Evolutionary conservation across 23 tunicate genomes (phyloP).

Genomic region (Styela clava): DNA sequence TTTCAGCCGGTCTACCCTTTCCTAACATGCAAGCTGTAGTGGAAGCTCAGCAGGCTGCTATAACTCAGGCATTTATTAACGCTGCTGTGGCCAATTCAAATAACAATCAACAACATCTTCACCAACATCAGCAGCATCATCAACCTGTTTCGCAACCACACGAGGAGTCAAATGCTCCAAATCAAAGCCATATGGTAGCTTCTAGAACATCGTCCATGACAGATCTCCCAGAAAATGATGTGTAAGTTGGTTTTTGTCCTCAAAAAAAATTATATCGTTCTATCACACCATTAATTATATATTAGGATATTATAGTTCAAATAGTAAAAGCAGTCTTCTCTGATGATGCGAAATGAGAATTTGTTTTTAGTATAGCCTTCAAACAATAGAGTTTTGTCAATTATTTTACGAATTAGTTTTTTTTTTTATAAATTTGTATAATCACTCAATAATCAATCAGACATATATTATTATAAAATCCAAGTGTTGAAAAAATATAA

Average conservation of each 20-base stretch:
- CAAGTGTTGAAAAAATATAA: too few species aligned
- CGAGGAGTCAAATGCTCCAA: background rate
- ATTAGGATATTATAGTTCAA: too few species aligned
- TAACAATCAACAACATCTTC: background rate
- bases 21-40: slow-evolving; percentile 24
- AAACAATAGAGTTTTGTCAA: too few species aligned
- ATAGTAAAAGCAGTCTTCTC: too few species aligned
- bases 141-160: background rate
- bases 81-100: slow-evolving; percentile 11
- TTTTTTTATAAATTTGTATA: too few species aligned
- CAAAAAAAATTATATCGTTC: too few species aligned
- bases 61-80: slow-evolving; percentile 24
- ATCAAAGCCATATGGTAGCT: background rate
- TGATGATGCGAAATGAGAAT: too few species aligned
- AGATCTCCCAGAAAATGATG: background rate
- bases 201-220: slow-evolving; percentile 6
- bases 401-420: too few species aligned
- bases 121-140: background rate
- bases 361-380: too few species aligned
- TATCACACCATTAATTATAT: too few species aligned
- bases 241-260: background rate
- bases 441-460: too few species aligned
- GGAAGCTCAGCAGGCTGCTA: slow-evolving; percentile 33
- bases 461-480: too few species aligned
- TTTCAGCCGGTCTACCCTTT: slow-evolving; percentile 22